These are phyloP conservation scores for Okapia johnstoni DNA, from an alignment of 2,113 vertebrate genomes.

Conservation along the genomic window DNA sequence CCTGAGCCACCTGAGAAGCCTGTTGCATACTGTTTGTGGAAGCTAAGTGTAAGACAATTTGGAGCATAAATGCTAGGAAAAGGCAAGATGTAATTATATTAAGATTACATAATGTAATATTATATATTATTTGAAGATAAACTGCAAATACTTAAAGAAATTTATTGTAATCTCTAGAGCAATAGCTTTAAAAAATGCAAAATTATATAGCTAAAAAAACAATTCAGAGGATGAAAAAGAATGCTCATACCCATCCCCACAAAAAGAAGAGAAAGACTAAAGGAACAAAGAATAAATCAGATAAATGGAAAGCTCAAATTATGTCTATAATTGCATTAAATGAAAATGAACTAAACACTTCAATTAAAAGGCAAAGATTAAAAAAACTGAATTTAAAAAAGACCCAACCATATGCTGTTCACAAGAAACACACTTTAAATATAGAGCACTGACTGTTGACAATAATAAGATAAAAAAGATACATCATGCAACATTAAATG, in stretches of 20 bases:
- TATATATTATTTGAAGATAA: neutral
- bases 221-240: neutral
- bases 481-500: neutral
- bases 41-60: neutral
- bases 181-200: neutral
- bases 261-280: neutral
- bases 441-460: neutral
- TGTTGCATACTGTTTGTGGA: neutral
- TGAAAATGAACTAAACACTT: neutral
- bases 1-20: neutral
- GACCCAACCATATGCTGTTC: neutral
- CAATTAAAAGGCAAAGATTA: neutral
- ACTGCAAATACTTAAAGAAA: neutral
- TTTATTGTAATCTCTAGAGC: neutral
- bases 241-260: accelerated
- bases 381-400: neutral
- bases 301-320: neutral
- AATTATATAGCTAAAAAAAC: neutral
- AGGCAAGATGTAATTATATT: neutral
- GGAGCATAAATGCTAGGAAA: neutral
- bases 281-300: neutral
- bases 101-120: neutral
- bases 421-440: neutral
- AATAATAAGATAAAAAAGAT: neutral
- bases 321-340: neutral